Evolutionary conservation across 1,140 invertebrate species (phyloP).

Genomic region (Dysdera silvatica): DNA sequence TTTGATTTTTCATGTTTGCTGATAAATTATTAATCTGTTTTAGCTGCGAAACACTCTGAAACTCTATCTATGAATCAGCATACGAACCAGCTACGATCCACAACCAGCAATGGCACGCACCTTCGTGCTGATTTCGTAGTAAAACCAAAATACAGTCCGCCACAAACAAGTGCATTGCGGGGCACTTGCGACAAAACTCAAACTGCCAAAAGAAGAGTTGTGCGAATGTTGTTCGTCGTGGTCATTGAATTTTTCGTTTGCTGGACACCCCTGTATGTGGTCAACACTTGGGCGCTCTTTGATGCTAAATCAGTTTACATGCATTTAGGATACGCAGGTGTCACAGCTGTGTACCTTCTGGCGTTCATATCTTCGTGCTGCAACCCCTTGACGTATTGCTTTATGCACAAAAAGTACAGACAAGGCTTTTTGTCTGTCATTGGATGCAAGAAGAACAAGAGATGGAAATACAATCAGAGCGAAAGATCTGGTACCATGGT

Average conservation of each 20-base stretch:
- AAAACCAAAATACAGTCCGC: not conserved
- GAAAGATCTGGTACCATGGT: conserved; percentile 20
- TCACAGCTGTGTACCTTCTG: conserved; percentile 46
- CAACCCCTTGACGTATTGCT: conserved; percentile 52
- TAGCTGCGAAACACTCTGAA: too few relatives aligned
- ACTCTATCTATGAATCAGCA: too few relatives aligned
- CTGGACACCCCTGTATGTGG: conserved; percentile 49
- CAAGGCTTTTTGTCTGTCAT: conserved; percentile 15
- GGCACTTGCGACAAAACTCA: conserved; percentile 35
- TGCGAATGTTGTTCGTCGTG: conserved; percentile 51
- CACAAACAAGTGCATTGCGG: not conserved
- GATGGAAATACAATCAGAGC: conserved; percentile 10
- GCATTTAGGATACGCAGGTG: conserved; percentile 31
- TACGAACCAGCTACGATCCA: too few relatives aligned
- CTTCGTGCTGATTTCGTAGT: not conserved
- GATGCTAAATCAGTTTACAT: conserved; percentile 38
- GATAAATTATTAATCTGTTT: too few relatives aligned
- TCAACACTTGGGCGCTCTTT: conserved; percentile 46
- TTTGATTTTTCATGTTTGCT: too few relatives aligned
- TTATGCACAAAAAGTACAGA: conserved; percentile 50
- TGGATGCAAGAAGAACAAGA: conserved; percentile 5
- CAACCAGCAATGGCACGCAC: conserved; percentile 4
- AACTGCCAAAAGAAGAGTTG: conserved; percentile 43
- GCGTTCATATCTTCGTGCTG: conserved; percentile 49
- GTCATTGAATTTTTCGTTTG: conserved; percentile 52